A percentile compares a stretch with the other conserved stretches of the same genome.
Conservation (phyloP, 1,140 invertebrate genomes). For the Contarinia nasturtii region DNA sequence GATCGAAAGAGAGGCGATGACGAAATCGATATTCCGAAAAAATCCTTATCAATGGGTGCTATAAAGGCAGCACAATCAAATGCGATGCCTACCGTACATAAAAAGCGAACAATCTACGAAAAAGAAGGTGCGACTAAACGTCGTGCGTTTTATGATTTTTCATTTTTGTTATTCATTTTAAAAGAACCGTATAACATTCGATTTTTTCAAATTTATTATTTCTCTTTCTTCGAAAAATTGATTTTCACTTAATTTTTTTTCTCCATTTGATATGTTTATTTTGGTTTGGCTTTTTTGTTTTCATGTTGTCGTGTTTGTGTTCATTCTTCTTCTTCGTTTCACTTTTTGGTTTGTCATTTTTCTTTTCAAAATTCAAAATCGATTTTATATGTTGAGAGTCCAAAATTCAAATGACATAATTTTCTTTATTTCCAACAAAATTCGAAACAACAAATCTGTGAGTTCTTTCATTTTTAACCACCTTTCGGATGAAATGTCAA, state of each 20-base stretch:
- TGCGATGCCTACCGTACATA: constrained; percentile 29
- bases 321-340: background rate
- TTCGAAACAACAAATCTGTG: no score
- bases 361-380: no score
- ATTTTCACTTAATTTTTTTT: background rate
- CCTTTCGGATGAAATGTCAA: no score
- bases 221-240: background rate
- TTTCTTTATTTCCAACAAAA: no score
- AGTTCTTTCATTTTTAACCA: no score
- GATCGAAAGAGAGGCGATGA: constrained; percentile 24
- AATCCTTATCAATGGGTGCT: constrained; percentile 71
- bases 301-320: background rate
- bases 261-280: background rate
- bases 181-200: background rate
- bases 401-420: no score
- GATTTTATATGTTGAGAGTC: no score
- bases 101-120: constrained; percentile 26
- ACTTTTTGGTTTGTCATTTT: background rate
- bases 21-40: constrained; percentile 39
- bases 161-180: background rate
- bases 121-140: constrained; percentile 27
- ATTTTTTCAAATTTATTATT: background rate
- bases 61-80: constrained; percentile 43
- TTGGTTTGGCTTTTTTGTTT: background rate
- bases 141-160: constrained; percentile 14